phyloP scores from a whole-genome alignment of 2,113 vertebrate genomes.

The Microcebus tavaratra region DNA sequence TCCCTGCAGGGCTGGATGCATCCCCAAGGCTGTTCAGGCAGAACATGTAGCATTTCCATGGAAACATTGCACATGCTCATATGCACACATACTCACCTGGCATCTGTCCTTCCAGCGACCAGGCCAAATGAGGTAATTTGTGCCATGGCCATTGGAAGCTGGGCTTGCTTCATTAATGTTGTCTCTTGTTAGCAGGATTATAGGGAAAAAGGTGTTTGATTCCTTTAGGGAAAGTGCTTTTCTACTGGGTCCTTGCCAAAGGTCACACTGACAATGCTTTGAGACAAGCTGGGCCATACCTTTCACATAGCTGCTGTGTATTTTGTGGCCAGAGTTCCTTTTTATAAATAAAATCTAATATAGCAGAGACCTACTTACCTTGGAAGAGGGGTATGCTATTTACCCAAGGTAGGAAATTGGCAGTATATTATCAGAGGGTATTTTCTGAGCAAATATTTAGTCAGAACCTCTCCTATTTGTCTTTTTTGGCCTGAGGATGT shows the following conservation, averaged over 20 bases:
- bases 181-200: background rate
- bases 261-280: constrained; percentile 62
- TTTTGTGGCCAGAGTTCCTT: constrained; percentile 62
- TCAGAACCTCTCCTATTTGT: constrained; percentile 68
- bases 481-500: constrained; percentile 35
- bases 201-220: background rate
- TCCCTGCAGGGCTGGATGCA: background rate
- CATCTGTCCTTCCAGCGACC: constrained; percentile 2
- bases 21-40: background rate
- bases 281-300: constrained; percentile 56
- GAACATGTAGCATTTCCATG: constrained; percentile 47
- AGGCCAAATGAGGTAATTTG: constrained; percentile 56
- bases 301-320: constrained; percentile 54
- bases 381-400: constrained; percentile 72
- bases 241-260: constrained; percentile 57
- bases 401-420: constrained; percentile 71
- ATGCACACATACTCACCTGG: constrained; percentile 10
- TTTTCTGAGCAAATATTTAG: constrained; percentile 80
- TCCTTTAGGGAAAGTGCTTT: constrained; percentile 48
- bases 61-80: constrained; percentile 36
- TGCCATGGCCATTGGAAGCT: background rate
- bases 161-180: constrained; percentile 9
- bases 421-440: constrained; percentile 73
- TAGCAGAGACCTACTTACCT: constrained; percentile 65
- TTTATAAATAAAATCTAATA: constrained; percentile 73